Evolutionary conservation across 2,113 vertebrate species (phyloP).

Genomic region (Cebidichthys violaceus): DNA sequence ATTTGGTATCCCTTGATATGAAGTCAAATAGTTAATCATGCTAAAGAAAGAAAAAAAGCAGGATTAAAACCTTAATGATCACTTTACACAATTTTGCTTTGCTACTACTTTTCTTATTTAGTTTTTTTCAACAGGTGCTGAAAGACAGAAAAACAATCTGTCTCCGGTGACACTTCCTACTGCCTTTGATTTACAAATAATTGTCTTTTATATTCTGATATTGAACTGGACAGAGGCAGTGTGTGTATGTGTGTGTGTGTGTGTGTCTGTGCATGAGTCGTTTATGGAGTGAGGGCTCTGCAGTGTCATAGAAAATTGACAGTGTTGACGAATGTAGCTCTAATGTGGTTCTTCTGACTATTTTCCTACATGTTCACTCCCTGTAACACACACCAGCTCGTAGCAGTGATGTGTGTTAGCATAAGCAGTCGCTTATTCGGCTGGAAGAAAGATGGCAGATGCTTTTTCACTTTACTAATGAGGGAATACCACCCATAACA

Average conservation of each 20-base stretch:
- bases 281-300: background rate
- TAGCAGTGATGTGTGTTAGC: conserved; percentile 16
- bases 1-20: background rate
- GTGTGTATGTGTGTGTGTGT: background rate
- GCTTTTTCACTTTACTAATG: conserved; percentile 24
- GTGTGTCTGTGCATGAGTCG: background rate
- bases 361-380: conserved; percentile 17
- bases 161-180: background rate
- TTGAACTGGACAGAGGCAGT: conserved; percentile 3
- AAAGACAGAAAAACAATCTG: background rate
- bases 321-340: conserved; percentile 16
- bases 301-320: conserved; percentile 2
- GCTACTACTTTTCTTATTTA: conserved; percentile 5
- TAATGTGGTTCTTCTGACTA: conserved; percentile 1
- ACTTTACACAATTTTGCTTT: background rate
- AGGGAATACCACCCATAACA: conserved; percentile 43
- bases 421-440: conserved; percentile 17
- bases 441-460: conserved; percentile 21
- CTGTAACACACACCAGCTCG: conserved; percentile 1
- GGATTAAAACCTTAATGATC: background rate
- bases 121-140: background rate
- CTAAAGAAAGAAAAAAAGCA: background rate
- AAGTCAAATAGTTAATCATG: background rate
- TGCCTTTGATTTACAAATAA: conserved; percentile 19
- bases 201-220: conserved; percentile 16